These are phyloP conservation scores for Akabosia matsudoensis DNA, from an alignment of 1,140 invertebrate genomes.

Conservation along the genomic window DNA sequence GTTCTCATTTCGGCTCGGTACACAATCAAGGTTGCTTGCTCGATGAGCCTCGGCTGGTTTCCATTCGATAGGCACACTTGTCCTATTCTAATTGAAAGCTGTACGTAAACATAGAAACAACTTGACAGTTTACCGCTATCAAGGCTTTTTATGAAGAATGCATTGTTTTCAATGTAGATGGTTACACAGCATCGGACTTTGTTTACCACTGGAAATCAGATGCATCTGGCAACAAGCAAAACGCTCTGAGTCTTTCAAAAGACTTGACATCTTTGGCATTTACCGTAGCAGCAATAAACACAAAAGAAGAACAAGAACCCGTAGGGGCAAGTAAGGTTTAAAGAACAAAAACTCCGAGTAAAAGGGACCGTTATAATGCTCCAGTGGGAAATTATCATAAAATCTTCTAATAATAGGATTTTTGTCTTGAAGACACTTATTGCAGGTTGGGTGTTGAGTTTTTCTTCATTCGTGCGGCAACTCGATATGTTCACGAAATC, in stretches of 20 bases:
- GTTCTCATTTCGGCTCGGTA: conserved; percentile 27
- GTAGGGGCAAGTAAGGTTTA: too few relatives aligned
- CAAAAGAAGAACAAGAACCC: too few relatives aligned
- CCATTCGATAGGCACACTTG: conserved; percentile 42
- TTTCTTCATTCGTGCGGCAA: conserved; percentile 27
- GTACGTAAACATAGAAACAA: conserved; percentile 6
- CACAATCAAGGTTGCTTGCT: conserved; percentile 22
- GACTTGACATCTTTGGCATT: too few relatives aligned
- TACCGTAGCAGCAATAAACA: too few relatives aligned
- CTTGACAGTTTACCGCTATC: too few relatives aligned
- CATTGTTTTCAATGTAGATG: background rate
- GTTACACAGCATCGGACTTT: background rate
- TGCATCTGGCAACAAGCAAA: too few relatives aligned
- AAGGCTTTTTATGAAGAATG: too few relatives aligned
- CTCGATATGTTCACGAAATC: conserved; percentile 32
- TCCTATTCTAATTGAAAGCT: conserved; percentile 37
- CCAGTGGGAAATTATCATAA: background rate
- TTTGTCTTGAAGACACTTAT: conserved; percentile 15
- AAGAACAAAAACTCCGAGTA: too few relatives aligned
- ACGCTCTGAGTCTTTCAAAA: too few relatives aligned
- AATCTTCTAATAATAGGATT: background rate
- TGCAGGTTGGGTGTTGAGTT: conserved; percentile 31
- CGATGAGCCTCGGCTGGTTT: conserved; percentile 32
- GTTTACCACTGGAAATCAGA: too few relatives aligned
- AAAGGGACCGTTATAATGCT: background rate